A percentile compares a stretch with the other conserved stretches of the same genome.
These are phyloP conservation scores for Drosophila elegans DNA, from an alignment of 1,140 invertebrate genomes.

Conservation along the genomic window DNA sequence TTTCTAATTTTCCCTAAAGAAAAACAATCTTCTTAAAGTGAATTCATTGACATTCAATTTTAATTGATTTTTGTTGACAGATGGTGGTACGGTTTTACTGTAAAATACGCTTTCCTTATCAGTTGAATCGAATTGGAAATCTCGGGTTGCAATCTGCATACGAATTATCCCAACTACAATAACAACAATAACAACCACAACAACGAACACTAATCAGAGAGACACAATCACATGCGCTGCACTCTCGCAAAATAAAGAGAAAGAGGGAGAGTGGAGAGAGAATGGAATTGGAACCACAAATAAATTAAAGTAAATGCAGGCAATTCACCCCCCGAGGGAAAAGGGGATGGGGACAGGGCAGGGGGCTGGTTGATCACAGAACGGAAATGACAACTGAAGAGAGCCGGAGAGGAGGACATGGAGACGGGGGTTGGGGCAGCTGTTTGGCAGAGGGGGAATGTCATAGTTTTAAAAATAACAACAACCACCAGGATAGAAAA, in stretches of 20 bases:
- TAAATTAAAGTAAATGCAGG: slow-evolving; percentile 60
- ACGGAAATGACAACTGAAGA: slow-evolving; percentile 62
- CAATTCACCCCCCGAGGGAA: slow-evolving; percentile 52
- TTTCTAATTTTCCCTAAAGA: too few species aligned
- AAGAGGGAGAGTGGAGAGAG: not conserved
- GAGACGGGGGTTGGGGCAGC: slow-evolving; percentile 41
- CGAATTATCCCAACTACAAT: slow-evolving; percentile 20
- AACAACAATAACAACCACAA: not conserved
- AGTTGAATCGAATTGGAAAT: slow-evolving; percentile 14
- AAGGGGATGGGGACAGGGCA: not conserved
- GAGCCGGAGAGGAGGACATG: slow-evolving; percentile 15
- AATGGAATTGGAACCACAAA: slow-evolving; percentile 43
- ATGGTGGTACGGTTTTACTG: too few species aligned
- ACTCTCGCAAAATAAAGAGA: slow-evolving; percentile 1
- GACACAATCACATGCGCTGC: slow-evolving; percentile 25
- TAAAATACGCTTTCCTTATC: slow-evolving; percentile 5
- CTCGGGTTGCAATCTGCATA: slow-evolving; percentile 26
- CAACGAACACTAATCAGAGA: slow-evolving; percentile 21
- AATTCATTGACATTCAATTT: too few species aligned
- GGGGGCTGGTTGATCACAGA: slow-evolving; percentile 6
- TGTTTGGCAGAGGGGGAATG: slow-evolving; percentile 45
- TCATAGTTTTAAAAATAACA: slow-evolving; percentile 57
- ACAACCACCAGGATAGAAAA: slow-evolving; percentile 28
- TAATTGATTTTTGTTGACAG: too few species aligned
- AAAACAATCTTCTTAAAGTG: too few species aligned